Evolutionary conservation across 2,113 vertebrate genomes (phyloP).

Genomic region (Anguilla japonica): DNA sequence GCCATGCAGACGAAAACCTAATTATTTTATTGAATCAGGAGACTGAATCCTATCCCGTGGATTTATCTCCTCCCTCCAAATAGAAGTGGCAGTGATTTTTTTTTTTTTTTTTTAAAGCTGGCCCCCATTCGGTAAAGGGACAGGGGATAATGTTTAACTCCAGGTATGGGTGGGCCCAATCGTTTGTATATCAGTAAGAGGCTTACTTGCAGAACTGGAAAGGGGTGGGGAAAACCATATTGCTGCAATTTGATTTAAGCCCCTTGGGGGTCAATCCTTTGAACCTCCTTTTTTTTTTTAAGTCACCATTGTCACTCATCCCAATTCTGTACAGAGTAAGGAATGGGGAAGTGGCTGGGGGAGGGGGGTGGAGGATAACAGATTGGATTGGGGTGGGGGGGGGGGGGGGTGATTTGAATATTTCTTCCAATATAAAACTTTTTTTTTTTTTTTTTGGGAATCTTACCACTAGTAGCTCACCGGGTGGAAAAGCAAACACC

Average conservation of each 20-base stretch:
- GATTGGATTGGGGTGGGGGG: neutral
- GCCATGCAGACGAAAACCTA: slow-evolving; percentile 67
- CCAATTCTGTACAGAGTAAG: slow-evolving; percentile 18
- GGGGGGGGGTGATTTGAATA: slow-evolving; percentile 1
- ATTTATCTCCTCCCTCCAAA: slow-evolving; percentile 71
- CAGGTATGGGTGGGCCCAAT: slow-evolving; percentile 77
- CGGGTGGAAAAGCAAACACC: neutral
- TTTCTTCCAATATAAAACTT: slow-evolving; percentile 8
- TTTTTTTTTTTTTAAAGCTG: slow-evolving; percentile 42
- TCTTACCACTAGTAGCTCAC: neutral
- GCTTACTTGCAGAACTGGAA: slow-evolving; percentile 71
- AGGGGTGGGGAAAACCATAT: slow-evolving; percentile 74
- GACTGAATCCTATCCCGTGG: slow-evolving; percentile 68
- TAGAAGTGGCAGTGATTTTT: slow-evolving; percentile 61
- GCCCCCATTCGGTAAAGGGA: slow-evolving; percentile 31
- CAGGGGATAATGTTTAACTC: slow-evolving; percentile 64
- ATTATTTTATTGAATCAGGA: slow-evolving; percentile 78
- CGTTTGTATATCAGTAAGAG: slow-evolving; percentile 76
- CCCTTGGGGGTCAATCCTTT: slow-evolving; percentile 75
- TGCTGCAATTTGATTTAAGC: slow-evolving; percentile 73
- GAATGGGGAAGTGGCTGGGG: neutral
- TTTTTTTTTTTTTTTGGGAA: neutral
- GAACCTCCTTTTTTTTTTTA: slow-evolving; percentile 53
- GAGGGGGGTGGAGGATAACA: neutral
- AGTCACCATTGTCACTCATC: slow-evolving; percentile 25